phyloP scores from a whole-genome alignment of 30 jellyfish, hydroid and myxozoan genomes.

The Sanderia malayensis region DNA sequence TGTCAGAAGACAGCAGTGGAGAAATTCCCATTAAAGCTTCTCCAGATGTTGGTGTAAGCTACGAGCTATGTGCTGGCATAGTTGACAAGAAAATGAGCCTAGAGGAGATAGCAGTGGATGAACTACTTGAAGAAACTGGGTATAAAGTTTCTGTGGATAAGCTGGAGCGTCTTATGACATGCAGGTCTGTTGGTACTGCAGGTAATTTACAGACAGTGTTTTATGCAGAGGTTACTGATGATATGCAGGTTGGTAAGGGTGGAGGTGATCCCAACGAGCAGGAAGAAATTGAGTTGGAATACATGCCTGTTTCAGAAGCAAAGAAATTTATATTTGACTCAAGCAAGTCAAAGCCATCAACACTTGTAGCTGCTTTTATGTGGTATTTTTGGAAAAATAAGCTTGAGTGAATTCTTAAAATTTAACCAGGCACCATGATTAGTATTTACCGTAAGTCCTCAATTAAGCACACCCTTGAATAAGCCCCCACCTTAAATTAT shows the following conservation, averaged over 20 bases:
- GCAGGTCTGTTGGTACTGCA: constrained; percentile 68
- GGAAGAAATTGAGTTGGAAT: constrained; percentile 79
- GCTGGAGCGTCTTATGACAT: constrained; percentile 29
- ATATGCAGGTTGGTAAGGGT: constrained; percentile 75
- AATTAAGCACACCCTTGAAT: too few species aligned
- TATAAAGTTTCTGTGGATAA: constrained; percentile 60
- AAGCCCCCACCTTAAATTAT: too few species aligned
- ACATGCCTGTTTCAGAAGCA: constrained; percentile 75
- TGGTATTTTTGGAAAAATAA: constrained; percentile 84
- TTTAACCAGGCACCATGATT: too few species aligned
- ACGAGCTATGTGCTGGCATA: constrained; percentile 97
- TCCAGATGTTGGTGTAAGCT: constrained; percentile 72
- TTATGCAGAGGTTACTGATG: constrained; percentile 98
- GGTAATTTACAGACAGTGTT: constrained; percentile 67
- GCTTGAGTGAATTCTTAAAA: background rate
- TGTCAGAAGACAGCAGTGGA: constrained; percentile 41
- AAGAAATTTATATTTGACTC: constrained; percentile 64
- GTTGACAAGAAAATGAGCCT: constrained; percentile 68
- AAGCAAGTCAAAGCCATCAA: constrained; percentile 62
- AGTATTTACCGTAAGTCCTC: too few species aligned
- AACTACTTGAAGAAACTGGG: constrained; percentile 92
- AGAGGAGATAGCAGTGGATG: constrained; percentile 79
- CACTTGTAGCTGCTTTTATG: constrained; percentile 83
- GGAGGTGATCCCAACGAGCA: constrained; percentile 87
- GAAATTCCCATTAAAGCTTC: constrained; percentile 52